Percentiles rank a stretch among this genome's conserved stretches.
Conservation (phyloP, 2,113 vertebrate genomes). For the Buteo buteo region DNA sequence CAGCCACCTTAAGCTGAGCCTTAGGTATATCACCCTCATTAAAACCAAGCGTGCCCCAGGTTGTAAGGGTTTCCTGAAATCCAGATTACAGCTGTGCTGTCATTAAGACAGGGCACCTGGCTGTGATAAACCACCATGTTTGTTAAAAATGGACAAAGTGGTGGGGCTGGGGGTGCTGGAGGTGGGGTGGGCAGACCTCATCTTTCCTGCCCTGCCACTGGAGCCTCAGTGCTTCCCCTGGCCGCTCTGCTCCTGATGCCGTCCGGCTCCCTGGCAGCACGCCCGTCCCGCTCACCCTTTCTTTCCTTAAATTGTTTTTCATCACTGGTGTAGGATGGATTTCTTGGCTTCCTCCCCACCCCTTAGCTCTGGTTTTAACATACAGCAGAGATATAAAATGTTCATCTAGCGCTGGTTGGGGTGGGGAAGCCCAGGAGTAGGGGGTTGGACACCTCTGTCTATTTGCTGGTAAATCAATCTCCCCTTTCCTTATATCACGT, state of each 20-base stretch:
- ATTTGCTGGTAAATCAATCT: not conserved
- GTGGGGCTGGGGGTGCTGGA: not conserved
- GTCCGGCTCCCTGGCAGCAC: not conserved
- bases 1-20: not conserved
- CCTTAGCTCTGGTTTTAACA: not conserved
- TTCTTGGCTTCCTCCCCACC: not conserved
- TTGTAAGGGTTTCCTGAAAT: not conserved
- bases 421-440: not conserved
- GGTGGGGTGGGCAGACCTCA: not conserved
- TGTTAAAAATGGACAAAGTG: not conserved
- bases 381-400: not conserved
- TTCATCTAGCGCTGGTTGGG: accelerated
- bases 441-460: not conserved
- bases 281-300: not conserved
- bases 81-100: not conserved
- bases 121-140: not conserved
- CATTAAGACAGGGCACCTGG: not conserved
- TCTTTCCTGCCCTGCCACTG: not conserved
- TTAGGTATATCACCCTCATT: not conserved
- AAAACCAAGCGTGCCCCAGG: not conserved
- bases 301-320: not conserved
- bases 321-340: not conserved
- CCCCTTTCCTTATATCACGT: not conserved
- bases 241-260: not conserved
- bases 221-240: not conserved